These are phyloP conservation scores for Penaeus vannamei DNA, from an alignment of 1,140 invertebrate species.

Conservation along the genomic window DNA sequence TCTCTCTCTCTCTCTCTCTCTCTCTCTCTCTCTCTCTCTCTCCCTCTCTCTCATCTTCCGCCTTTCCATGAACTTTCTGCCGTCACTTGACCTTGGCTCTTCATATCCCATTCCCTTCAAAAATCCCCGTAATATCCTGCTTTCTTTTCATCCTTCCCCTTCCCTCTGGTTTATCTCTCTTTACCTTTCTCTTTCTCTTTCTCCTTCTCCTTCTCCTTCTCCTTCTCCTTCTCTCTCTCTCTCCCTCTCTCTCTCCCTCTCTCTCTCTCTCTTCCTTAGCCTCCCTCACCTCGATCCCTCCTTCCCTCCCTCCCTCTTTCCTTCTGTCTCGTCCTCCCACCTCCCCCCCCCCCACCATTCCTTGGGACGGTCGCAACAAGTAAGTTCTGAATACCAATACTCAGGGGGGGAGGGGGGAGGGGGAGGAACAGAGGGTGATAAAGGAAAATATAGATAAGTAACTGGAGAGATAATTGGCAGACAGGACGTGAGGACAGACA, in stretches of 20 bases:
- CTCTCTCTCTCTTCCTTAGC: too few relatives aligned
- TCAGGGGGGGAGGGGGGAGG: neutral
- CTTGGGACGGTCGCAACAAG: too few relatives aligned
- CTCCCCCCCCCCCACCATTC: too few relatives aligned
- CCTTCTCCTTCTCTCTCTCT: neutral
- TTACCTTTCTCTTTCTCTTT: neutral
- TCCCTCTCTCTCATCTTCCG: too few relatives aligned
- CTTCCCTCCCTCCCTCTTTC: too few relatives aligned
- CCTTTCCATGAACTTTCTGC: too few relatives aligned
- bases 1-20: too few relatives aligned
- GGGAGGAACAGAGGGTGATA: neutral
- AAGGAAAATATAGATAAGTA: neutral
- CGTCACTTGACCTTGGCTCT: neutral
- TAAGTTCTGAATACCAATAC: neutral
- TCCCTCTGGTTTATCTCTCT: neutral
- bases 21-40: too few relatives aligned
- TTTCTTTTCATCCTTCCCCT: neutral
- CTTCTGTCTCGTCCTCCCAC: too few relatives aligned
- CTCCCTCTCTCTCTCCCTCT: too few relatives aligned
- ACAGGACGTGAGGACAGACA: too few relatives aligned
- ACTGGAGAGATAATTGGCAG: neutral
- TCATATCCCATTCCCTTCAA: neutral
- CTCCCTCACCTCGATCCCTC: too few relatives aligned
- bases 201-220: neutral
- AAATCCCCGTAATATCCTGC: neutral